These are phyloP conservation scores for Solenopsis fugax DNA, from an alignment of 1,140 invertebrate genomes.

Conservation along the genomic window DNA sequence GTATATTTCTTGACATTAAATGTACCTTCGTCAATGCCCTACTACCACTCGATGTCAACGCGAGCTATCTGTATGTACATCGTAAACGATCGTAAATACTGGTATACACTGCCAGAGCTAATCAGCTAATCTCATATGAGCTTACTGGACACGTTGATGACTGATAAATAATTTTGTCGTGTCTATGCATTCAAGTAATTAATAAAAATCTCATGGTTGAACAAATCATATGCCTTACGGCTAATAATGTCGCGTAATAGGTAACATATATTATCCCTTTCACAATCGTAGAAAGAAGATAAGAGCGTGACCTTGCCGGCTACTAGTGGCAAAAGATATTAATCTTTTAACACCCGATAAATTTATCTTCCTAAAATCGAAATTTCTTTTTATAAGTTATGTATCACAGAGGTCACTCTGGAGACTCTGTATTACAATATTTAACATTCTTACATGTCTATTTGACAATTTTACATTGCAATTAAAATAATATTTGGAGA, in stretches of 20 bases:
- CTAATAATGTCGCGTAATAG: conserved; percentile 11
- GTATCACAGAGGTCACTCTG: not conserved
- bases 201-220: not conserved
- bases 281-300: not conserved
- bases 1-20: conserved; percentile 9
- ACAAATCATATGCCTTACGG: not conserved
- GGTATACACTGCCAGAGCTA: not conserved
- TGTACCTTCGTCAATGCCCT: not conserved
- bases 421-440: not conserved
- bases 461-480: not conserved
- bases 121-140: not conserved
- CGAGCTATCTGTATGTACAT: not conserved
- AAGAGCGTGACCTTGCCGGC: not conserved
- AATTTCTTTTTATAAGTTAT: not conserved
- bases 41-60: not conserved
- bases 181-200: not conserved
- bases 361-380: not conserved
- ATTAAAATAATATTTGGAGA: not conserved
- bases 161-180: not conserved
- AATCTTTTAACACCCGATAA: not conserved
- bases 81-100: not conserved
- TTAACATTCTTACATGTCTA: not conserved
- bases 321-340: not conserved
- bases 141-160: not conserved
- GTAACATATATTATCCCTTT: not conserved